phyloP scores from a whole-genome alignment of 2,888 invertebrate species.

The Anodontia alba region DNA sequence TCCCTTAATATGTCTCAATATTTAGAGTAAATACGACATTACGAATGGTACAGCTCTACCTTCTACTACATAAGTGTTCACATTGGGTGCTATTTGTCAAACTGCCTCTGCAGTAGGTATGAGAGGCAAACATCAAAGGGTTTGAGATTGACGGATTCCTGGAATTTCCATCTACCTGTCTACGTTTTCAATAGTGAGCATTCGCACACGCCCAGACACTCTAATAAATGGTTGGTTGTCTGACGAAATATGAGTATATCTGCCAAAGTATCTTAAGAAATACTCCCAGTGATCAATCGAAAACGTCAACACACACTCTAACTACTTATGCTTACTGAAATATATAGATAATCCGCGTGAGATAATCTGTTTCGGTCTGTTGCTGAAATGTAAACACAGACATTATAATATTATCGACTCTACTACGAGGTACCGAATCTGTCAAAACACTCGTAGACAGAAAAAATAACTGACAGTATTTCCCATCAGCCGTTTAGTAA shows the following conservation, averaged over 20 bases:
- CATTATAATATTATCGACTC: neutral
- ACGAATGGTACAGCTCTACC: too few relatives aligned
- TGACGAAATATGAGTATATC: neutral
- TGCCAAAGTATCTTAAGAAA: neutral
- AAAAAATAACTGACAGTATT: too few relatives aligned
- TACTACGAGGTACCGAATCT: neutral
- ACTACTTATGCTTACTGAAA: neutral
- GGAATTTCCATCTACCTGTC: slow-evolving; percentile 20
- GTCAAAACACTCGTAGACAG: slow-evolving; percentile 2
- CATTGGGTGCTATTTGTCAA: neutral
- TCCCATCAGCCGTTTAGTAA: too few relatives aligned
- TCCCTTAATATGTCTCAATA: too few relatives aligned
- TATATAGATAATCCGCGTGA: neutral
- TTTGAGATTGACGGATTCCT: slow-evolving; percentile 15
- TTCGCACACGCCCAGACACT: slow-evolving; percentile 12
- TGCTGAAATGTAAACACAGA: slow-evolving; percentile 3
- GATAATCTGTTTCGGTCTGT: slow-evolving; percentile 3
- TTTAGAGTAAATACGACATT: too few relatives aligned
- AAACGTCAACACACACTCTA: slow-evolving; percentile 8
- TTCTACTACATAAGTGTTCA: too few relatives aligned
- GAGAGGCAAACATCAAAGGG: slow-evolving; percentile 32
- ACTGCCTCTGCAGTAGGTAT: slow-evolving; percentile 22
- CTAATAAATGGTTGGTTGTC: slow-evolving; percentile 3
- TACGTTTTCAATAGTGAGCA: slow-evolving; percentile 11
- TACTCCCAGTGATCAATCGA: slow-evolving; percentile 4